Evolutionary conservation across 2,888 invertebrate species (phyloP), one percentile per base, ranked within the genome.

Genomic region (Caenorhabditis zanzibari): DNA sequence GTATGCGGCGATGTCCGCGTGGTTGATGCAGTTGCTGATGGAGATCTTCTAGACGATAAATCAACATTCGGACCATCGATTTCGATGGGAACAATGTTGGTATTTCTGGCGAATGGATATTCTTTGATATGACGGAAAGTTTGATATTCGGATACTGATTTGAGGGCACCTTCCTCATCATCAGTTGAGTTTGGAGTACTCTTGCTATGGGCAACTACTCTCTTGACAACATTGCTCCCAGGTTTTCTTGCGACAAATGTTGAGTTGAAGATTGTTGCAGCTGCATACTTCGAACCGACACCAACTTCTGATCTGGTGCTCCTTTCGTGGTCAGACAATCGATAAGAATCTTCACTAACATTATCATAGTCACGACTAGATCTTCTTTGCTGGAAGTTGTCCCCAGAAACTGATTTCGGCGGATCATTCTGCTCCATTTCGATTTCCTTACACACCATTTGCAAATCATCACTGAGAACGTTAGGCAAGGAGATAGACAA

Each of bases 401-500:
- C 91, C 24, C 92, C 92, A 58, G 90, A 89, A 0, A 86, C 85
- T 5, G 88, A 88, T 66, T 91, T 91, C 4, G 89, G 88, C 12
- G 89, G 88, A 26, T 86, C 82, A 10, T 85, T 76, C 28, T 68
- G 69, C 58, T 84, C 81, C 32, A 86, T 41, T 41, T 84, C 81
- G 35, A 88, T 82, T 64, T 88, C 88, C 44, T 85, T 77, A 75
- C 89, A 89, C 24, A 86, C 82, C n/a, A 90, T 80, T 44, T 85
- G 86, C 24, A 91, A 71, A 56, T 90, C 90, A 76, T 91, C 91
- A 71, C 81, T 82, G 19, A 91, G 79, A 2, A 92, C 92, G 82
- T 92, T 92, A 32, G 92, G 92, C 52, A 92, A 82, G 19, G 92
- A 92, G 35, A 90, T 68, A 38, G 89, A 89, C 86, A 92, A 56